phyloP scores from a whole-genome alignment of 2,888 invertebrate genomes.

The Elmis aenea region DNA sequence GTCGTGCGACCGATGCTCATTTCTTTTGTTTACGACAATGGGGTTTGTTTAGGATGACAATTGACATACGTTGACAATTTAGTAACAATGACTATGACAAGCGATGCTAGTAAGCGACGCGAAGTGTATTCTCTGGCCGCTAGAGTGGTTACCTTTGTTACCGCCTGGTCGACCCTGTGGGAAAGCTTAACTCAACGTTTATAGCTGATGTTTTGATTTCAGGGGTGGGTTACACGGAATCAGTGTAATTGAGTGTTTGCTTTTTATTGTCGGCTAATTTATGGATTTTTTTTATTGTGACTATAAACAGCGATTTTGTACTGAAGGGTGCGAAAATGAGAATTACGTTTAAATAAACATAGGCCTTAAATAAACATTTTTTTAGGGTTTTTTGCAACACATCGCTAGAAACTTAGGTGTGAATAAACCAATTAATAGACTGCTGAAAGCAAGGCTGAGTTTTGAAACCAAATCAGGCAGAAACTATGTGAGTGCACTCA shows the following conservation, averaged over 20 bases:
- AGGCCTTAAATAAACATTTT: no score
- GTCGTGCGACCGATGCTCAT: constrained; percentile 42
- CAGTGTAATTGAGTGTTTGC: constrained; percentile 34
- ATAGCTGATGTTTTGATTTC: constrained; percentile 34
- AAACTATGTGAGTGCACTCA: no score
- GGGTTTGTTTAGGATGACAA: constrained; percentile 46
- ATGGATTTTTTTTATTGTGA: no score
- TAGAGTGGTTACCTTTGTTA: constrained; percentile 19
- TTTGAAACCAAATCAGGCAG: no score
- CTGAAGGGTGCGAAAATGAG: no score
- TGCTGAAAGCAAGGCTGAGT: no score
- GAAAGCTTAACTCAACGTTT: constrained; percentile 29
- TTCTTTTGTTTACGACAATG: constrained; percentile 43
- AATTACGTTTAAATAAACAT: no score
- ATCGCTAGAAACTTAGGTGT: no score
- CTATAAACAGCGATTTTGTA: no score
- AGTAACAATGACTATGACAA: constrained; percentile 33
- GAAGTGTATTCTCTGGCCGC: constrained; percentile 27
- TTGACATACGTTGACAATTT: constrained; percentile 45
- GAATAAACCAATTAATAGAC: no score
- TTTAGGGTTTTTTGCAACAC: no score
- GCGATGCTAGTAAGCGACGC: constrained; percentile 18
- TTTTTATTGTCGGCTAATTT: no score
- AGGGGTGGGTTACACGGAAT: constrained; percentile 32
- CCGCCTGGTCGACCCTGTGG: constrained; percentile 32